A percentile compares a stretch with the other conserved stretches of the same genome.
These are phyloP conservation scores for Platichthys flesus DNA, from an alignment of 2,113 vertebrate species.

Conservation along the genomic window DNA sequence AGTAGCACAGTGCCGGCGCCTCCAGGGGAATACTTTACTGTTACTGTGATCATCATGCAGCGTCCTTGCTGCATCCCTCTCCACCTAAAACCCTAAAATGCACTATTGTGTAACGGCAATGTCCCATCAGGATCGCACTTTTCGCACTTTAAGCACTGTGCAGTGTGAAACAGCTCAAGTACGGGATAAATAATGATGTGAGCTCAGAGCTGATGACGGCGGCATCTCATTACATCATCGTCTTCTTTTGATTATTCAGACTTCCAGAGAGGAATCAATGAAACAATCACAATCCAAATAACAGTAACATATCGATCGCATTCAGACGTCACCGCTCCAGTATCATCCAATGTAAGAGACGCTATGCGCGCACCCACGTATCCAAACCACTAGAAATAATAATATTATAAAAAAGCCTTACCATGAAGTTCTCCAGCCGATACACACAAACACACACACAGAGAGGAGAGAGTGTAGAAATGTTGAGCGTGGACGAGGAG, in stretches of 20 bases:
- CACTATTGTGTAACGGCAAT: too few species aligned
- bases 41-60: too few species aligned
- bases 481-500: conserved; percentile 13
- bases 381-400: background rate
- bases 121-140: too few species aligned
- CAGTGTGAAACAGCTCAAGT: too few species aligned
- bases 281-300: background rate
- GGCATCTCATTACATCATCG: conserved; percentile 8
- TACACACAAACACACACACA: background rate
- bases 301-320: conserved; percentile 40
- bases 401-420: conserved; percentile 22
- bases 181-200: background rate
- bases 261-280: conserved; percentile 20
- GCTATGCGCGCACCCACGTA: conserved; percentile 18
- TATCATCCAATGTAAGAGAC: conserved; percentile 29
- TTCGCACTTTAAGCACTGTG: conserved; percentile 12
- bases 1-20: too few species aligned
- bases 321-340: conserved; percentile 43
- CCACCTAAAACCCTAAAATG: too few species aligned
- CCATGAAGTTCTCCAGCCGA: conserved; percentile 22
- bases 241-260: conserved; percentile 1
- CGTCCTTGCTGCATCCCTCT: too few species aligned
- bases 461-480: background rate
- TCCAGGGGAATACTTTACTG: too few species aligned
- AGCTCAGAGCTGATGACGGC: background rate